Base-by-base conservation (phyloP, 1,140 invertebrate species). In the Drosophila simulans region DNA sequence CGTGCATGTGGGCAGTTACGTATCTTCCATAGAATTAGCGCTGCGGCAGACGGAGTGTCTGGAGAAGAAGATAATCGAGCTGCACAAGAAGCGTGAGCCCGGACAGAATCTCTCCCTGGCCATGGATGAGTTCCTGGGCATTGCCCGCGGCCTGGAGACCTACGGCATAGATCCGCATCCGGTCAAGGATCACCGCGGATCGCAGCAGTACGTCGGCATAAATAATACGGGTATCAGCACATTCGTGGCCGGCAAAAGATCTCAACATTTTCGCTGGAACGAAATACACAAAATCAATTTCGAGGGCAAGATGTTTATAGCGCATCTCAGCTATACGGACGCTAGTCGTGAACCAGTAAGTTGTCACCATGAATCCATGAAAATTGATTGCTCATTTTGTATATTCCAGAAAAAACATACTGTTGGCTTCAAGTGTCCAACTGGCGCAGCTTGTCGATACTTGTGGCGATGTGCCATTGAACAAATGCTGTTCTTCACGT, bases 401-500 rank as follows among this genome's bases (percentile, higher is more conserved):
- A 12, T 10, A 20, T 45, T 68, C 4, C 49, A 98, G 97, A 99
- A 98, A 94, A 98, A 98, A 92, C 97, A 98, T 92, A 98, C 98
- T 40, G 96, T 98, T 62, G 98, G 98, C 11, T 99, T 98, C 93
- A 99, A 98, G 93, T 99, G 98, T 94, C 95, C 96, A 39, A 97
- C 97, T 66, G 95, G 96, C 17, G 95, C 96, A 34, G 96, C 97
- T 55, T 99, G 98, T 92, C 95, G 97, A 80, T 97, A 98, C 93
- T 95, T 99, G 37, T 99, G 98, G 98, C 95, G 97, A 92, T 98
- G 97, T 94, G 98, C 98, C 45, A 97, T 99, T 59, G 98, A 99
- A 92, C 98, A 99, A 93, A 97, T 98, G 95, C 93, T 98, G 65
- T 99, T 99, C 94, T 99, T 98, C 92, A 99, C 98, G 98, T 99